Evolutionary conservation across 2,113 vertebrate species (phyloP).

Genomic region (Gobius niger): DNA sequence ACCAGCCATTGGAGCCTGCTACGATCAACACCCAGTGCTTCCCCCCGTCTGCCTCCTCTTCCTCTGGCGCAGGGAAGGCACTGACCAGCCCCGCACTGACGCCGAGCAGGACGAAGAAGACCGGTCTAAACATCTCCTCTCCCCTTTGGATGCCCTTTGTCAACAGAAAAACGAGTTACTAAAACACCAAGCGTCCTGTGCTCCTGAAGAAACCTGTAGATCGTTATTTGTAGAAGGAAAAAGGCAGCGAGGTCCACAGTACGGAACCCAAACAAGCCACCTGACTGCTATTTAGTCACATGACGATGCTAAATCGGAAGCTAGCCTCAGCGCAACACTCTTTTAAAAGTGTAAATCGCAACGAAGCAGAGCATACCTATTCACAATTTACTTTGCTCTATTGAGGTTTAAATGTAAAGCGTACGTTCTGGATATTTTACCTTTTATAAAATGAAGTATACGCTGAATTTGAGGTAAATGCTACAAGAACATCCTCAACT

Average conservation of each 20-base stretch:
- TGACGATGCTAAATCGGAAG: slow-evolving; percentile 11
- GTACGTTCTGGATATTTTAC: slow-evolving; percentile 19
- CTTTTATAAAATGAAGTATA: not conserved
- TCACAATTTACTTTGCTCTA: rapidly evolving
- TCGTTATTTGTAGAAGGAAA: not conserved
- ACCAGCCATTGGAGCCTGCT: slow-evolving; percentile 91
- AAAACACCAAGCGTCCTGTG: not conserved
- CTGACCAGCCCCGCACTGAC: slow-evolving; percentile 64
- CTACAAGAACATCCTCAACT: not conserved
- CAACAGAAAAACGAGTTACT: not conserved
- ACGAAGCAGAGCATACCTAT: no score
- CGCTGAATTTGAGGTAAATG: rapidly evolving
- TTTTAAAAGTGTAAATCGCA: not conserved
- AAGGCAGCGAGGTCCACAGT: not conserved
- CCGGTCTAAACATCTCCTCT: slow-evolving; percentile 67
- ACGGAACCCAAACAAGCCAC: slow-evolving; percentile 5
- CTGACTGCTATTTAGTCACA: slow-evolving; percentile 32
- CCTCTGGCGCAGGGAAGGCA: slow-evolving; percentile 64
- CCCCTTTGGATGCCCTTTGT: not conserved
- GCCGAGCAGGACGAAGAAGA: slow-evolving; percentile 64
- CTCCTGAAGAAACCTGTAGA: rapidly evolving
- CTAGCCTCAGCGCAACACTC: not conserved
- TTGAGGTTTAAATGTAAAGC: not conserved
- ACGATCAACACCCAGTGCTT: slow-evolving; percentile 97
- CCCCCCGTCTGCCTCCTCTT: slow-evolving; percentile 73